Percentiles rank a stretch among this genome's conserved stretches.
Conservation (phyloP, 2,113 vertebrate genomes). For the Aptenodytes forsteri region DNA sequence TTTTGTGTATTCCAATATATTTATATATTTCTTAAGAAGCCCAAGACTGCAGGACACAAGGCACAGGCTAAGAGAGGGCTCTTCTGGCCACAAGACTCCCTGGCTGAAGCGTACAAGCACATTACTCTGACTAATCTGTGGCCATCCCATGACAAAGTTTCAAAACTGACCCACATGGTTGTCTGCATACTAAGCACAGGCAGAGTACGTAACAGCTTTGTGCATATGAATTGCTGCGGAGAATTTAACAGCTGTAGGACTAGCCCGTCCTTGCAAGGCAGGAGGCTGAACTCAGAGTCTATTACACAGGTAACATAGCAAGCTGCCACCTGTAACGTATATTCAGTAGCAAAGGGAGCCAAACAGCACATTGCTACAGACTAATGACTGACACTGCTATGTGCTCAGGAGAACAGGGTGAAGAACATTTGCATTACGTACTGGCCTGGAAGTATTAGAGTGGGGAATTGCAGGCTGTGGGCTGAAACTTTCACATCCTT, state of each 20-base stretch:
- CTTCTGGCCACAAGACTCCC: not conserved
- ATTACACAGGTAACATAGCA: not conserved
- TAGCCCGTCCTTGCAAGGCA: not conserved
- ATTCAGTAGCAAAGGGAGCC: not conserved
- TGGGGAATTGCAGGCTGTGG: not conserved
- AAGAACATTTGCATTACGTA: accelerated
- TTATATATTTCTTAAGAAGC: not conserved
- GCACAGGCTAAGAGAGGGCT: not conserved
- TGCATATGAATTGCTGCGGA: accelerated
- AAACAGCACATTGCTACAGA: not conserved
- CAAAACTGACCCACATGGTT: not conserved
- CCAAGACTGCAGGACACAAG: not conserved
- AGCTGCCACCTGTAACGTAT: not conserved
- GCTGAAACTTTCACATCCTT: not conserved
- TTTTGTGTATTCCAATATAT: not conserved
- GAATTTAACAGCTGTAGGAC: not conserved
- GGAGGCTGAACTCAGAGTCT: not conserved
- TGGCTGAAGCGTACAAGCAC: accelerated
- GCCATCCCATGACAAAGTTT: not conserved
- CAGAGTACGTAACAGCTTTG: accelerated
- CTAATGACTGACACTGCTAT: accelerated
- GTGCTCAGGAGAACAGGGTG: not conserved
- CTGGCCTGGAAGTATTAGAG: not conserved
- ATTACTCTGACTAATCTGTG: not conserved
- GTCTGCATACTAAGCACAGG: accelerated